A percentile compares a stretch with the other conserved stretches of the same genome.
phyloP scores from a whole-genome alignment of 2,797 vertebrate species.

The Poeciliopsis turneri region DNA sequence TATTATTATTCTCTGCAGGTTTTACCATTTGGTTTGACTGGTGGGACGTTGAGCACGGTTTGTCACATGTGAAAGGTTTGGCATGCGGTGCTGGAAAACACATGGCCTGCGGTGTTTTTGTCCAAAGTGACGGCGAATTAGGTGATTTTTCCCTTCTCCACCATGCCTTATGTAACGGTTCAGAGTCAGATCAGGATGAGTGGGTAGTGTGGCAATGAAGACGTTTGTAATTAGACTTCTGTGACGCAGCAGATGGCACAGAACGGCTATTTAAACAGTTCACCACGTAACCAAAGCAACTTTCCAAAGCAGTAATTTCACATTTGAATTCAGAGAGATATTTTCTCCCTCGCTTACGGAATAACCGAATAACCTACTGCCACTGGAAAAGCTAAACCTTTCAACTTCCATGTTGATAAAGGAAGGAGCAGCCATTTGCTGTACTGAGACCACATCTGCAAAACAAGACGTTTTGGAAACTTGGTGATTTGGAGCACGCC shows the following conservation, averaged over 20 bases:
- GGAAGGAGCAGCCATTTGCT: not conserved
- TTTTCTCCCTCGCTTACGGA: not conserved
- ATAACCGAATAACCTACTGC: not conserved
- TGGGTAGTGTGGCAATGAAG: slow-evolving; percentile 54
- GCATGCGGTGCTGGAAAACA: slow-evolving; percentile 64
- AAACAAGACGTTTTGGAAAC: not conserved
- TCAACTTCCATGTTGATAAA: not conserved
- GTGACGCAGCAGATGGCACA: slow-evolving; percentile 64
- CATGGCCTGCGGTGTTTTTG: slow-evolving; percentile 52
- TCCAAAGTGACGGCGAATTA: slow-evolving; percentile 51
- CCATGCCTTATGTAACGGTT: slow-evolving; percentile 68
- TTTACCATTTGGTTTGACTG: slow-evolving; percentile 57
- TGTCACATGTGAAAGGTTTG: slow-evolving; percentile 42
- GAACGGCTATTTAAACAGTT: slow-evolving; percentile 40
- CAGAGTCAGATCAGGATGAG: slow-evolving; percentile 52
- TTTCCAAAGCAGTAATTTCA: slow-evolving; percentile 40
- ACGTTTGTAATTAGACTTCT: slow-evolving; percentile 69
- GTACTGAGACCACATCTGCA: not conserved
- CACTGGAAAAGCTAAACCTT: not conserved
- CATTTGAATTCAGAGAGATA: not conserved
- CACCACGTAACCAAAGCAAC: slow-evolving; percentile 34
- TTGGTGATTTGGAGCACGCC: not conserved
- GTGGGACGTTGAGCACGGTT: slow-evolving; percentile 38
- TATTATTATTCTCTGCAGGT: slow-evolving; percentile 63
- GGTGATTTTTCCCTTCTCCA: slow-evolving; percentile 50